Conservation (phyloP, 2,888 invertebrate species). For the Yponomeuta malinellus region DNA sequence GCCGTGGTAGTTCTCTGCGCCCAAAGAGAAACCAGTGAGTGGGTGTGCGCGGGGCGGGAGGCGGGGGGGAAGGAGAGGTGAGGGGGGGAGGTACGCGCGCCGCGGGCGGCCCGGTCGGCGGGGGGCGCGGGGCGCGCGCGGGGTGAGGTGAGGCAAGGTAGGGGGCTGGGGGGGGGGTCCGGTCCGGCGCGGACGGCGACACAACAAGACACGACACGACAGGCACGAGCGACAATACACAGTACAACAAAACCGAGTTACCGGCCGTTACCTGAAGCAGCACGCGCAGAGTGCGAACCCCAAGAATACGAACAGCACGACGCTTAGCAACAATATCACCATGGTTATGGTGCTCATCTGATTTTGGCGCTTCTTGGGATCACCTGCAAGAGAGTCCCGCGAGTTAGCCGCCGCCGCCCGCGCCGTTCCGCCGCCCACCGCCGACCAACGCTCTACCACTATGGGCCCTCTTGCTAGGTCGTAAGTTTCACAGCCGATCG, state of each 20-base stretch:
- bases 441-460: slow-evolving; percentile 50
- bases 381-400: slow-evolving; percentile 80
- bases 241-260: slow-evolving; percentile 71
- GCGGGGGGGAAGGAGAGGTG: slow-evolving; percentile 39
- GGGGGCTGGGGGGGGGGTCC: slow-evolving; percentile 22
- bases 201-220: slow-evolving; percentile 43
- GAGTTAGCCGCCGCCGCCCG: slow-evolving; percentile 71
- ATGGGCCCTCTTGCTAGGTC: no score
- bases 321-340: slow-evolving; percentile 94
- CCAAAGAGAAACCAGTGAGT: slow-evolving; percentile 65
- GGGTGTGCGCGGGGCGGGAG: slow-evolving; percentile 35
- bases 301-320: slow-evolving; percentile 96
- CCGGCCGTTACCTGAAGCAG: slow-evolving; percentile 90
- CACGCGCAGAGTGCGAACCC: slow-evolving; percentile 95
- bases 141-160: slow-evolving; percentile 22
- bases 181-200: slow-evolving; percentile 33
- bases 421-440: slow-evolving; percentile 34
- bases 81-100: slow-evolving; percentile 28
- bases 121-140: slow-evolving; percentile 48
- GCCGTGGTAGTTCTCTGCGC: slow-evolving; percentile 96
- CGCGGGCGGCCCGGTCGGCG: slow-evolving; percentile 31
- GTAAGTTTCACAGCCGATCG: no score
- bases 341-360: slow-evolving; percentile 92
- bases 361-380: slow-evolving; percentile 78
- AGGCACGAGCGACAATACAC: slow-evolving; percentile 61